A percentile compares a stretch with the other conserved stretches of the same genome.
Evolutionary conservation across 2,113 vertebrate species (phyloP).

Genomic region (Riparia riparia): DNA sequence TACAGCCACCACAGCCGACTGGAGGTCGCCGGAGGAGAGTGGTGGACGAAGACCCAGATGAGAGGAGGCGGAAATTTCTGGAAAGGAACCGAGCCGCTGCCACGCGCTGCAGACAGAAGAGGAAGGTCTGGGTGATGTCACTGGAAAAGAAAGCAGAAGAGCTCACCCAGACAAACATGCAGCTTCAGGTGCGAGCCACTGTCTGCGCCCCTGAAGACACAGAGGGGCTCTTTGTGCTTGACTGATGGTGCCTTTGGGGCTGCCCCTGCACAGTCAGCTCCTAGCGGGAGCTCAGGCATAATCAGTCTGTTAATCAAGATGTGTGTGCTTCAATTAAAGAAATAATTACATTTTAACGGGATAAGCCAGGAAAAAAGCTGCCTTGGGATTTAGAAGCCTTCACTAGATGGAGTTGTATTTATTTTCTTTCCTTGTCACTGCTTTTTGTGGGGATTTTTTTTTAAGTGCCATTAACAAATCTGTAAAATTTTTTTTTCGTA

Average conservation of each 20-base stretch:
- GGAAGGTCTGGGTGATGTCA: conserved; percentile 99
- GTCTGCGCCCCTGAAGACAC: conserved; percentile 51
- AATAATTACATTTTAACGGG: conserved; percentile 8
- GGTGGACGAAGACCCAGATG: conserved; percentile 96
- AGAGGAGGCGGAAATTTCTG: conserved; percentile 96
- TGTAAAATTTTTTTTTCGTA: not conserved
- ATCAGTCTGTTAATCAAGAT: conserved; percentile 50
- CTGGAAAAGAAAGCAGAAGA: conserved; percentile 99
- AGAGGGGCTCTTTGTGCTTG: conserved; percentile 69
- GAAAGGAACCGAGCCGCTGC: conserved; percentile 97
- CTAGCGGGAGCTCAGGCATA: not conserved
- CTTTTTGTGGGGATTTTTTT: not conserved
- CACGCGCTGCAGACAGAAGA: conserved; percentile 98
- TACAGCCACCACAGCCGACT: conserved; percentile 91
- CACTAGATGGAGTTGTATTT: conserved; percentile 13
- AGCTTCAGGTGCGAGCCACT: conserved; percentile 91
- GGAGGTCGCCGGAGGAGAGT: conserved; percentile 93
- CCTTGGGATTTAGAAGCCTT: conserved; percentile 25
- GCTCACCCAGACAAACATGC: conserved; percentile 99
- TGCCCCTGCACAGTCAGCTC: not conserved
- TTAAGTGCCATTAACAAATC: not conserved
- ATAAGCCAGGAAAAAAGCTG: conserved; percentile 34
- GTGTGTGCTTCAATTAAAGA: conserved; percentile 35
- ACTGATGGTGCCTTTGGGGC: not conserved
- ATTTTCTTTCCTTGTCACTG: conserved; percentile 37